Evolutionary conservation across 1,140 invertebrate genomes (phyloP).

Genomic region (Goniozus legneri): DNA sequence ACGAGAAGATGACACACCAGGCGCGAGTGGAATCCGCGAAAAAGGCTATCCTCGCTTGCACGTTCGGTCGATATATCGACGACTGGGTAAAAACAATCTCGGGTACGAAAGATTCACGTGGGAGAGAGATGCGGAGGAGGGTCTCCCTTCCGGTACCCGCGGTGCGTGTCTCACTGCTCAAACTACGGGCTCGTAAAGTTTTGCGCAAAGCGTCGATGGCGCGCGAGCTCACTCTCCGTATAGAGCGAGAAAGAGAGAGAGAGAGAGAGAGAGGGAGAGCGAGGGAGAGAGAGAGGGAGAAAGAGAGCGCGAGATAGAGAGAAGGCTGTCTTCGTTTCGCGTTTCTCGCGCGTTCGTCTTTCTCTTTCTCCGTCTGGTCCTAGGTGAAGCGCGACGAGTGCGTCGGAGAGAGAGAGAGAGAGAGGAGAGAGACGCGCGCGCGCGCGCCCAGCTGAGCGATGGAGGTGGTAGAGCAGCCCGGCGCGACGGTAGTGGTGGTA

Average conservation of each 20-base stretch:
- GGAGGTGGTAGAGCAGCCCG: conserved; percentile 16
- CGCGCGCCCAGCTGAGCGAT: not conserved
- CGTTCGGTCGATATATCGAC: no score
- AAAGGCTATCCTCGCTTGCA: no score
- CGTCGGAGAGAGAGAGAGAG: conserved; percentile 25
- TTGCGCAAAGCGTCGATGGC: conserved; percentile 49
- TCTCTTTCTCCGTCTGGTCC: conserved; percentile 28
- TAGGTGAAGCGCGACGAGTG: conserved; percentile 32
- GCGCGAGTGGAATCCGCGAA: no score
- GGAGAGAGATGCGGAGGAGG: no score
- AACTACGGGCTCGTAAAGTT: conserved; percentile 40
- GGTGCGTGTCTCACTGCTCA: conserved; percentile 40
- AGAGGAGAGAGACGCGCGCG: not conserved
- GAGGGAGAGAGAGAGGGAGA: no score
- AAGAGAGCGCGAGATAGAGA: no score
- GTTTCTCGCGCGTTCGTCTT: conserved; percentile 16
- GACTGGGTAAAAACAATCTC: no score
- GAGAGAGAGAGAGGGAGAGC: no score
- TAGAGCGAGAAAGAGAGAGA: no score
- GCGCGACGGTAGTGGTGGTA: conserved; percentile 2
- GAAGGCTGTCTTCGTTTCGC: conserved; percentile 20
- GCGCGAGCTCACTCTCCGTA: not conserved
- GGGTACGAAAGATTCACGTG: no score
- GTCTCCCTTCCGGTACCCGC: conserved; percentile 47
- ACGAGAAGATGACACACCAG: no score